Evolutionary conservation across 1,140 invertebrate species (phyloP).

Genomic region (Caenorhabditis latens): DNA sequence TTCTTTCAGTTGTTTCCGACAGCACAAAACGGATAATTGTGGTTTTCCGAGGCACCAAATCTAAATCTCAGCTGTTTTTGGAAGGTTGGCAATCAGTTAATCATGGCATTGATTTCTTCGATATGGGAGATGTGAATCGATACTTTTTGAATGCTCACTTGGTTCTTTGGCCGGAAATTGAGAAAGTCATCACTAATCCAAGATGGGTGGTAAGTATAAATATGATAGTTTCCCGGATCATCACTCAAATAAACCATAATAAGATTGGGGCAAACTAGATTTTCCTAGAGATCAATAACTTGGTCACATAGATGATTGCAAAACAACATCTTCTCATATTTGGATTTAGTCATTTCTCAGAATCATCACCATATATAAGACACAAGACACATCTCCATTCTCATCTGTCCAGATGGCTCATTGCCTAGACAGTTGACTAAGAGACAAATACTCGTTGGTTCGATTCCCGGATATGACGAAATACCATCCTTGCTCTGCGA

Average conservation of each 20-base stretch:
- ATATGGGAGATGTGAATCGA: slow-evolving; percentile 65
- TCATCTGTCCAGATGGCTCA: too few species aligned
- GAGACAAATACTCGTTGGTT: neutral
- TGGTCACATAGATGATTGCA: too few species aligned
- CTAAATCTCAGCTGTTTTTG: slow-evolving; percentile 64
- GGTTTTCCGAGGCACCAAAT: slow-evolving; percentile 68
- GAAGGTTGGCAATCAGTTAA: slow-evolving; percentile 65
- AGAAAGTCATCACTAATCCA: slow-evolving; percentile 57
- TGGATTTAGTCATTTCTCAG: too few species aligned
- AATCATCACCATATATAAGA: too few species aligned
- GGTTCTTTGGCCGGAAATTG: slow-evolving; percentile 61
- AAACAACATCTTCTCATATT: too few species aligned
- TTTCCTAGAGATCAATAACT: too few species aligned
- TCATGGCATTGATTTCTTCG: slow-evolving; percentile 63
- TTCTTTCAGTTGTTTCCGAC: slow-evolving; percentile 59
- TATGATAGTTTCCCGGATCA: too few species aligned
- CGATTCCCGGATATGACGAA: neutral
- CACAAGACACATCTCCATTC: too few species aligned
- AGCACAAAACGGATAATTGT: slow-evolving; percentile 61
- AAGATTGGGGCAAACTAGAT: too few species aligned
- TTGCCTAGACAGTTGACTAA: too few species aligned
- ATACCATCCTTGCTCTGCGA: neutral
- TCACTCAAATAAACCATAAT: too few species aligned
- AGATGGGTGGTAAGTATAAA: slow-evolving; percentile 45
- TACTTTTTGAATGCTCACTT: slow-evolving; percentile 66